phyloP scores from a whole-genome alignment of 2,113 vertebrate species.

The Podocnemis expansa region DNA sequence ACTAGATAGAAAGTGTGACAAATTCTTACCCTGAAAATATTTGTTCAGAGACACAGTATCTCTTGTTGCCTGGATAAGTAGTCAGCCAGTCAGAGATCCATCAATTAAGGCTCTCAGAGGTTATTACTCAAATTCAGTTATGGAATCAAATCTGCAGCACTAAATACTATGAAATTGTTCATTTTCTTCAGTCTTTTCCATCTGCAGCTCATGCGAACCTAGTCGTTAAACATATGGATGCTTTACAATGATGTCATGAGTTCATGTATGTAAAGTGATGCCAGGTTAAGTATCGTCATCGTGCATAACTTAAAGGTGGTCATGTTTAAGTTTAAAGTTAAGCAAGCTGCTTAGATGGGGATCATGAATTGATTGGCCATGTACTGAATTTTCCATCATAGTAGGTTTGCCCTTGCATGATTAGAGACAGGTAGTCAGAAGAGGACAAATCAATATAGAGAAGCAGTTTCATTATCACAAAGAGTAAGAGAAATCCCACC shows the following conservation, averaged over 20 bases:
- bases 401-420: slow-evolving; percentile 25
- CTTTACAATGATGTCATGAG: not conserved
- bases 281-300: not conserved
- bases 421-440: slow-evolving; percentile 51
- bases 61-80: not conserved
- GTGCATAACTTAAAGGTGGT: slow-evolving; percentile 3
- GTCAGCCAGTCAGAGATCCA: not conserved
- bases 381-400: slow-evolving; percentile 38
- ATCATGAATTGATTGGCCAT: not conserved
- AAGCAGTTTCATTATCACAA: not conserved
- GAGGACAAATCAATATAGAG: slow-evolving; percentile 21
- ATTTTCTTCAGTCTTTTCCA: not conserved
- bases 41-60: not conserved
- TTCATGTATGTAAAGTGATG: not conserved
- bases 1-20: slow-evolving; percentile 38
- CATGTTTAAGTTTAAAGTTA: not conserved
- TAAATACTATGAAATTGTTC: not conserved
- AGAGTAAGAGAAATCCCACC: slow-evolving; percentile 1
- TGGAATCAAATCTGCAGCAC: not conserved
- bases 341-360: not conserved
- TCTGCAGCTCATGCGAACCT: not conserved
- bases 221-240: not conserved
- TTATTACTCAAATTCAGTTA: slow-evolving; percentile 1
- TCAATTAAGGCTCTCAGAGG: not conserved
- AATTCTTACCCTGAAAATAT: slow-evolving; percentile 46